phyloP scores from a whole-genome alignment of 2,797 vertebrate genomes.

The Amblyraja radiata region DNA sequence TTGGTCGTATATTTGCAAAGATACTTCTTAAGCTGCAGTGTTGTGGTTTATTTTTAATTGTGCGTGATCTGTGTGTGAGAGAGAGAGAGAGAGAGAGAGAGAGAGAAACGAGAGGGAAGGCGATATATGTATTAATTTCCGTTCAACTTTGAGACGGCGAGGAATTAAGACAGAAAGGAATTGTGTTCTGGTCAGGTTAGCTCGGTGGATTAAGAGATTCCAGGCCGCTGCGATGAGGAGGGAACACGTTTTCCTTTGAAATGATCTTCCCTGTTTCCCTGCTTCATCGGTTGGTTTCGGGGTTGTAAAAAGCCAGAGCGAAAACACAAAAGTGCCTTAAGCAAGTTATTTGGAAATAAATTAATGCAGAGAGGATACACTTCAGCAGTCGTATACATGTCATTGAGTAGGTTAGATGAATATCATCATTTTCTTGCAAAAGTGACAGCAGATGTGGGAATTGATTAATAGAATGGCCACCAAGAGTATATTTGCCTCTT shows the following conservation, averaged over 20 bases:
- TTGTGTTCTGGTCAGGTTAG: background rate
- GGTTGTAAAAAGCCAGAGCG: conserved; percentile 33
- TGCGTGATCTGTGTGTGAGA: background rate
- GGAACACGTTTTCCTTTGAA: background rate
- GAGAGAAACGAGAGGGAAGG: background rate
- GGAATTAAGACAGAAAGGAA: background rate
- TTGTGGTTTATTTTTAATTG: background rate
- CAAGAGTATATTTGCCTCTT: conserved; percentile 46
- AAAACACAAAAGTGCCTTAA: conserved; percentile 45
- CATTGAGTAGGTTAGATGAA: conserved; percentile 44
- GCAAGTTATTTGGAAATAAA: conserved; percentile 48
- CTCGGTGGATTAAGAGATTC: background rate
- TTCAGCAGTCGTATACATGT: conserved; percentile 45
- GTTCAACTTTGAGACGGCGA: background rate
- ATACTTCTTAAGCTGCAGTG: background rate
- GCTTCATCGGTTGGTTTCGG: background rate
- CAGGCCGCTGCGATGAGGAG: background rate
- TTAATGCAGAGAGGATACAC: conserved; percentile 47
- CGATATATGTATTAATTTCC: background rate
- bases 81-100: background rate
- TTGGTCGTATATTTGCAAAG: background rate
- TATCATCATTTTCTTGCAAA: conserved; percentile 50
- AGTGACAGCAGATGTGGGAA: conserved; percentile 51
- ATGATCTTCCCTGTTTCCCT: background rate
- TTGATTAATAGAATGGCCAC: conserved; percentile 50